Base-by-base conservation (phyloP, 2,113 vertebrate species). In the Vidua chalybeata region DNA sequence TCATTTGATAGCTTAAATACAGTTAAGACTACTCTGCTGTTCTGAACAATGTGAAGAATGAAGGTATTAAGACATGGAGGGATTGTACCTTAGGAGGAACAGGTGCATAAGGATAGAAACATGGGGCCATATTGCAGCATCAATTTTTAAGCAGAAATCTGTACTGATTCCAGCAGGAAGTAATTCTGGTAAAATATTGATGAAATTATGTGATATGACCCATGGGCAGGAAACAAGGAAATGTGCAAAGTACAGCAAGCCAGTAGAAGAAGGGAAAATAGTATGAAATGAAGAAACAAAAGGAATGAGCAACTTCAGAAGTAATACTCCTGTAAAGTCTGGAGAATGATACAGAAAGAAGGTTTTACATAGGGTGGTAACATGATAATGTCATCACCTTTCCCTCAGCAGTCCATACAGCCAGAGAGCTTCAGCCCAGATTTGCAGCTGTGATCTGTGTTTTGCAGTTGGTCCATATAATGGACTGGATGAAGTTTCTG, bases 141-240 rank as follows among this genome's bases (percentile, higher is more conserved):
- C 41, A 93, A 84, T 96, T 94, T 96, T 94, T 96, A 90, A 96
- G 77, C 76, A 92, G 90, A 78, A 84, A 90, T 81, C 90, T 37
- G 7, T 81, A 61, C n/a, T 75, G 80, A 64, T 93, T 93, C 77
- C 86, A 66, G 86, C 3, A 63, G 76, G 85, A 85, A 89, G 45
- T 79, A 39, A 10, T 93, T 93, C 90, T 72, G 56, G 41, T 96
- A 72, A 94, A 96, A 96, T 96, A 96, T 96, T 96, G 83, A 96
- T 96, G 87, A 77, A 51, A 74, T 67, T 0, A 78, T 90, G 75
- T 58, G 72, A 80, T 95, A 84, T 23, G 48, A 81, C 94, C 92
- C 56, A 93, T 39, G 56, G 93, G 90, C 69, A 96, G 79, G 88
- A 92, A 94, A 84, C 78, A 93, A 88, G 1, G 2, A 72, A 80